phyloP scores from a whole-genome alignment of 2,113 vertebrate genomes.

The Nibea albiflora region DNA sequence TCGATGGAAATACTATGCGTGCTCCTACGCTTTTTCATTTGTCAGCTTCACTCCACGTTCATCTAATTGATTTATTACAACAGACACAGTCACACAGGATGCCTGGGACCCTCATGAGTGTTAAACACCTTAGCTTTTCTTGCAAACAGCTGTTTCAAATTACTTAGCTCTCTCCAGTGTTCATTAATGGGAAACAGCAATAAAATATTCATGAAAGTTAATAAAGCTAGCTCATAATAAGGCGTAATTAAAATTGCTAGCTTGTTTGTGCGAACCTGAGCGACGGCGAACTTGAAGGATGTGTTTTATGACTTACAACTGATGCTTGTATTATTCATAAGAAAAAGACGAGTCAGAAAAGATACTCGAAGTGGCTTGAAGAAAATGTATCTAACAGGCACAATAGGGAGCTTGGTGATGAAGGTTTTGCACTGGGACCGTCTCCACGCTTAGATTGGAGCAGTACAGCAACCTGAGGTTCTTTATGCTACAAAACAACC shows the following conservation, averaged over 20 bases:
- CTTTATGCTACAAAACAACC: background rate
- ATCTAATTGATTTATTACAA: conserved; percentile 54
- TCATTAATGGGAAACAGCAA: conserved; percentile 49
- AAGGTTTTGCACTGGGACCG: background rate
- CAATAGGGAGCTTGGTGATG: background rate
- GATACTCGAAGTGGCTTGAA: background rate
- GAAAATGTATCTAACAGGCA: background rate
- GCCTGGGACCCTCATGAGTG: conserved; percentile 37
- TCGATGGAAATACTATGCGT: conserved; percentile 8
- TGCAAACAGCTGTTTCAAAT: conserved; percentile 62
- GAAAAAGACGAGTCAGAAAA: background rate
- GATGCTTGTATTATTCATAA: conserved; percentile 41
- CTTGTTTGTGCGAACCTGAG: conserved; percentile 49
- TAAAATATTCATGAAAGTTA: conserved; percentile 71
- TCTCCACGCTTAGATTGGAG: background rate
- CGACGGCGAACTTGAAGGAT: conserved; percentile 1
- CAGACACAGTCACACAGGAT: conserved; percentile 37
- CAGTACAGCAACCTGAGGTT: background rate
- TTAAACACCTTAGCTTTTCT: conserved; percentile 38
- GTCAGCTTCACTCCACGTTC: conserved; percentile 31
- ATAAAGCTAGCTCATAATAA: conserved; percentile 53
- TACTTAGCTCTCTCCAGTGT: conserved; percentile 33
- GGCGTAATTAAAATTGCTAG: conserved; percentile 50
- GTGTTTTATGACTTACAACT: conserved; percentile 15
- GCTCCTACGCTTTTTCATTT: background rate